Conservation (phyloP, 2,888 invertebrate genomes). For the Tubulanus polymorphus region DNA sequence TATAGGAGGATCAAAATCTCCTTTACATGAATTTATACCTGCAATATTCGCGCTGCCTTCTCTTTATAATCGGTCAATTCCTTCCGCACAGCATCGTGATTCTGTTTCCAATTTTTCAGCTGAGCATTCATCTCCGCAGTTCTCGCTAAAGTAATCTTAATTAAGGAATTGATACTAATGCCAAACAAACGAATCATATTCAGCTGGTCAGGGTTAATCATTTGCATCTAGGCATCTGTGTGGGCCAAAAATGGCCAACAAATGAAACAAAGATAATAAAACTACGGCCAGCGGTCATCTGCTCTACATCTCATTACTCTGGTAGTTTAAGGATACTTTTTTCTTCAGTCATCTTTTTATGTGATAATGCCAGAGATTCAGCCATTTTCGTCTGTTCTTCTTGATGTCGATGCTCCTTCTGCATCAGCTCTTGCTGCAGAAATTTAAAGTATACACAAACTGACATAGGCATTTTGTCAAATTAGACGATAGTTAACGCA, state of each 20-base stretch:
- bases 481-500: neutral
- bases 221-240: too few species aligned
- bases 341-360: slow-evolving; percentile 47
- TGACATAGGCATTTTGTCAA: neutral
- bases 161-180: neutral
- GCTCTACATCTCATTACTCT: too few species aligned
- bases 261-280: too few species aligned
- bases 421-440: slow-evolving; percentile 45
- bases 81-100: slow-evolving; percentile 52
- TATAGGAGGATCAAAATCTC: neutral
- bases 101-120: slow-evolving; percentile 50
- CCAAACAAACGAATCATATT: neutral
- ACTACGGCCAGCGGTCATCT: too few species aligned
- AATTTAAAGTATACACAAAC: neutral
- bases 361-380: slow-evolving; percentile 42
- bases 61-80: slow-evolving; percentile 74
- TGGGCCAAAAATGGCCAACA: too few species aligned
- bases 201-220: too few species aligned
- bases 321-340: too few species aligned
- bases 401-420: slow-evolving; percentile 51
- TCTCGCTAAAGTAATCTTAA: slow-evolving; percentile 25
- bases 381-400: slow-evolving; percentile 56
- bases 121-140: slow-evolving; percentile 42
- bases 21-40: slow-evolving; percentile 54
- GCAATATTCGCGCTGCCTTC: slow-evolving; percentile 73